Evolutionary conservation across 2,113 vertebrate species (phyloP).

Genomic region (Kobus ellipsiprymnus): DNA sequence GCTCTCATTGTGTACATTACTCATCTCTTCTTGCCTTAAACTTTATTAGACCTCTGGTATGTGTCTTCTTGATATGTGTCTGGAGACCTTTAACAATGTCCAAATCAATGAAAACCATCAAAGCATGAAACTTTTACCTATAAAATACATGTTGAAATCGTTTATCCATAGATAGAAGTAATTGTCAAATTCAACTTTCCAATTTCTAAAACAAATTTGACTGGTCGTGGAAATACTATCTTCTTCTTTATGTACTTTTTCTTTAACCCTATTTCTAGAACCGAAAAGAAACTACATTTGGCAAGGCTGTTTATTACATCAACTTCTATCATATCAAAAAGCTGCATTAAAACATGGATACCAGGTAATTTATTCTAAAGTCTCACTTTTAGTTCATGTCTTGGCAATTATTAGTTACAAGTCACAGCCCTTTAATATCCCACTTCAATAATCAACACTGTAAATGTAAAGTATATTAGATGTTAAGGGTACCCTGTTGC

Average conservation of each 20-base stretch:
- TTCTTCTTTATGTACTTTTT: neutral
- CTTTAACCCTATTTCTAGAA: neutral
- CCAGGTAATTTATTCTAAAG: neutral
- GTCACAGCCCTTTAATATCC: neutral
- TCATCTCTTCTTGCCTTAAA: neutral
- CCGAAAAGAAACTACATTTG: neutral
- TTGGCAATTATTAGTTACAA: neutral
- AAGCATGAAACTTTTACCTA: neutral
- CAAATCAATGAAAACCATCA: neutral
- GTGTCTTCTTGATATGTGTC: neutral
- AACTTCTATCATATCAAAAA: neutral
- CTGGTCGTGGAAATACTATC: neutral
- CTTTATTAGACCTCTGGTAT: neutral
- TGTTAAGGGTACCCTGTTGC: neutral
- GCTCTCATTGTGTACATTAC: neutral
- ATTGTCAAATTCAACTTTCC: neutral
- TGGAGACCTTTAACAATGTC: neutral
- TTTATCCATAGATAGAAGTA: neutral
- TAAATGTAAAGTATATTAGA: neutral
- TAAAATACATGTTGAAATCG: neutral
- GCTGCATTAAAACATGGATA: neutral
- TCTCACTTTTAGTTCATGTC: neutral
- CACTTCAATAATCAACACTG: neutral
- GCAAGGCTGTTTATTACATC: neutral
- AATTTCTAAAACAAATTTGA: slow-evolving; percentile 12